Conservation (phyloP, 2,113 vertebrate species). For the Hiodon alosoides region DNA sequence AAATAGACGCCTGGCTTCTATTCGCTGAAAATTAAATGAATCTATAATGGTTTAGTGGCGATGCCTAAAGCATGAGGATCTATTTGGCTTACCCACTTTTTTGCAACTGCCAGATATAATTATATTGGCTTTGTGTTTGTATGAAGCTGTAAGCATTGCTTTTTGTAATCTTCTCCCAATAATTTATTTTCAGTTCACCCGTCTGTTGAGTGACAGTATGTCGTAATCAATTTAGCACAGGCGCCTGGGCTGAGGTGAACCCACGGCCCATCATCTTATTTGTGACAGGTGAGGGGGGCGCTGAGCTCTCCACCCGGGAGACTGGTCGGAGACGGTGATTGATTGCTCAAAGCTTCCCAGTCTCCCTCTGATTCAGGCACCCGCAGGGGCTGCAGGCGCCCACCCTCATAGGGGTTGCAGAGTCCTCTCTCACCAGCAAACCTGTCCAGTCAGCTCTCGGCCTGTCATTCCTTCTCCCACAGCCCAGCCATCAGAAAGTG, state of each 20-base stretch:
- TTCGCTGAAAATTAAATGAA: neutral
- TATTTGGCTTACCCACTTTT: neutral
- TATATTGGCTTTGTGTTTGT: neutral
- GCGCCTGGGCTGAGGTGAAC: neutral
- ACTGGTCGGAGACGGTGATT: neutral
- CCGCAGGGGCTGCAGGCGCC: too few species aligned
- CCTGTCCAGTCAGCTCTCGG: neutral
- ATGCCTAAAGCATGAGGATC: neutral
- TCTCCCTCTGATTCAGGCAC: neutral
- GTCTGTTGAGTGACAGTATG: neutral
- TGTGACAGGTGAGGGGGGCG: neutral
- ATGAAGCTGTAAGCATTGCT: neutral
- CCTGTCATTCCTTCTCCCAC: neutral
- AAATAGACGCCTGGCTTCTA: neutral
- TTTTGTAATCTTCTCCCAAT: neutral
- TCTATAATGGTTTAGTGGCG: neutral
- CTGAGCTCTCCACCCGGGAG: neutral
- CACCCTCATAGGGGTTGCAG: neutral
- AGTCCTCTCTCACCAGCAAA: neutral
- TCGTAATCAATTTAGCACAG: neutral
- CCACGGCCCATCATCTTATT: neutral
- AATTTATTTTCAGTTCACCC: neutral
- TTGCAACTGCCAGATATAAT: neutral
- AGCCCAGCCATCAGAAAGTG: neutral
- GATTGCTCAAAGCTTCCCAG: neutral